A percentile compares a stretch with the other conserved stretches of the same genome.
Evolutionary conservation across 2,113 vertebrate genomes (phyloP).

Genomic region (Meriones unguiculatus): DNA sequence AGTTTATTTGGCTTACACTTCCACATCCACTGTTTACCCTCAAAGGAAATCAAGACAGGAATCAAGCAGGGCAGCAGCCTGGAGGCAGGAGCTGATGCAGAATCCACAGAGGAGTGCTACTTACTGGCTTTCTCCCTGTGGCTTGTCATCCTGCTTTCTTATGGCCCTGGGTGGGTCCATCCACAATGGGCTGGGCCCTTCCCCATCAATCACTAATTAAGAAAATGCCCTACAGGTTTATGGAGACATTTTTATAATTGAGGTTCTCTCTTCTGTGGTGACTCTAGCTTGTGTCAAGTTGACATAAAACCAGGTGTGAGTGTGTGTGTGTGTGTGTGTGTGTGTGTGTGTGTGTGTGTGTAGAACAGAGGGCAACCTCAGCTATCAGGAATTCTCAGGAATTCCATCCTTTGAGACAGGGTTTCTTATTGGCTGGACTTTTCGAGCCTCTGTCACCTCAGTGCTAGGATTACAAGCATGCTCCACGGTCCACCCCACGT

Average conservation of each 20-base stretch:
- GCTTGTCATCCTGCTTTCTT: background rate
- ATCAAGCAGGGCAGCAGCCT: background rate
- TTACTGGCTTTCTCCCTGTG: too few relatives aligned
- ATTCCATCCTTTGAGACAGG: background rate
- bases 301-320: background rate
- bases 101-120: background rate
- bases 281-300: background rate
- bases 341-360: background rate
- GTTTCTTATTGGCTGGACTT: background rate
- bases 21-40: background rate
- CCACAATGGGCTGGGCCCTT: background rate
- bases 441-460: background rate
- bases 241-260: background rate
- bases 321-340: background rate
- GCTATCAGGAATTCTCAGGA: background rate
- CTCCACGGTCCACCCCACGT: background rate
- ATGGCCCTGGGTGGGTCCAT: background rate
- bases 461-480: background rate
- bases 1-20: background rate
- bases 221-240: background rate
- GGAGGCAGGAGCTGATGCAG: background rate
- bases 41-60: background rate
- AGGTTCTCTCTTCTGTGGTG: background rate
- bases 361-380: background rate
- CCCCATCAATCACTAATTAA: background rate